Conservation (phyloP, 2,888 invertebrate species). For the Rugalucina vietnamica region DNA sequence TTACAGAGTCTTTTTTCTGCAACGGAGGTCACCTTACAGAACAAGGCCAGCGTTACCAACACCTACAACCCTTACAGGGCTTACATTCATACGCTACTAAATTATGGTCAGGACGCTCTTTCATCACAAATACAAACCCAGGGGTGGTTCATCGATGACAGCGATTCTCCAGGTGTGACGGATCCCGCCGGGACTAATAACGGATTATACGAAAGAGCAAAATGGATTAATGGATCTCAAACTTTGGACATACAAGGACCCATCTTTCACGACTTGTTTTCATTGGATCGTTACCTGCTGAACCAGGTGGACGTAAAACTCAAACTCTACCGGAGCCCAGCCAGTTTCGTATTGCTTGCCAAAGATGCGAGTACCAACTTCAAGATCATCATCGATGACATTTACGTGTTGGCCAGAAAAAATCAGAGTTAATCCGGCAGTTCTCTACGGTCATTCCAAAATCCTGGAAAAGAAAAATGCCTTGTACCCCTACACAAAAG, state of each 20-base stretch:
- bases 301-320: constrained; percentile 21
- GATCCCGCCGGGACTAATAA: constrained; percentile 29
- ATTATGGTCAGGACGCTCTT: constrained; percentile 29
- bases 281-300: not conserved
- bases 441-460: constrained; percentile 31
- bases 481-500: constrained; percentile 31
- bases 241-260: constrained; percentile 31
- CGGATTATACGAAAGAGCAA: constrained; percentile 21
- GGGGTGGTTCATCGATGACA: constrained; percentile 36
- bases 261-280: not conserved
- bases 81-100: constrained; percentile 32
- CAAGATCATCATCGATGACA: no score
- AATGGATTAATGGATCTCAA: constrained; percentile 7
- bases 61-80: constrained; percentile 48
- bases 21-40: constrained; percentile 51
- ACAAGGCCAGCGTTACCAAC: constrained; percentile 27
- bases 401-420: constrained; percentile 1
- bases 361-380: not conserved
- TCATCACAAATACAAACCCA: constrained; percentile 40
- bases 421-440: constrained; percentile 8
- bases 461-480: constrained; percentile 39
- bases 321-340: constrained; percentile 3
- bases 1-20: no score
- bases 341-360: not conserved
- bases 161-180: constrained; percentile 33